These are phyloP conservation scores for Dryoscopus gambensis DNA, from an alignment of 2,113 vertebrate species.

Conservation along the genomic window DNA sequence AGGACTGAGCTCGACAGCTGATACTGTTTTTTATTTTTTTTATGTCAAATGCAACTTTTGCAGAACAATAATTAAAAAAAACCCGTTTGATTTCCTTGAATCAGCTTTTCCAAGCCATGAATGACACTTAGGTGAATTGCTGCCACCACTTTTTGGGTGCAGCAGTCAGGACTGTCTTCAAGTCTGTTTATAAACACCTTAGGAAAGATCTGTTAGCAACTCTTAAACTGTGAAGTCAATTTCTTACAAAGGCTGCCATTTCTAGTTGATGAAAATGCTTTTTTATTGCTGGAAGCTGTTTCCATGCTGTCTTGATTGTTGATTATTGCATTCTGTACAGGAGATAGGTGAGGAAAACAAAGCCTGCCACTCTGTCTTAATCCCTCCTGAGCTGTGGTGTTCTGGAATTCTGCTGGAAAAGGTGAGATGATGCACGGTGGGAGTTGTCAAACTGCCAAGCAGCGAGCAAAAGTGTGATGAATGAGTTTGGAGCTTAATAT, in stretches of 20 bases:
- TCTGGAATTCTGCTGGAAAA: not conserved
- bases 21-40: not conserved
- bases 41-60: conserved; percentile 40
- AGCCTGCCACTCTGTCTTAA: conserved; percentile 1
- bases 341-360: not conserved
- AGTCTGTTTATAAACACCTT: conserved; percentile 20
- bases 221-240: conserved; percentile 55
- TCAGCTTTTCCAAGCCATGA: conserved; percentile 57
- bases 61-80: not conserved
- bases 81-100: conserved; percentile 27
- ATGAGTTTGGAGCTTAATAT: not conserved
- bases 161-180: not conserved
- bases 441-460: not conserved
- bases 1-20: not conserved
- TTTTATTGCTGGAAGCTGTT: not conserved
- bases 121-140: not conserved
- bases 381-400: not conserved
- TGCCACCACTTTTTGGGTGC: conserved; percentile 20
- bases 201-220: conserved; percentile 20
- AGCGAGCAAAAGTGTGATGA: not conserved
- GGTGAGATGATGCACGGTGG: not conserved
- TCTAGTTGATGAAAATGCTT: conserved; percentile 1
- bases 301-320: not conserved
- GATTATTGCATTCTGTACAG: not conserved
- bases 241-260: conserved; percentile 9